Base-by-base conservation (phyloP, 2,888 invertebrate genomes). In the Ceramica pisi region DNA sequence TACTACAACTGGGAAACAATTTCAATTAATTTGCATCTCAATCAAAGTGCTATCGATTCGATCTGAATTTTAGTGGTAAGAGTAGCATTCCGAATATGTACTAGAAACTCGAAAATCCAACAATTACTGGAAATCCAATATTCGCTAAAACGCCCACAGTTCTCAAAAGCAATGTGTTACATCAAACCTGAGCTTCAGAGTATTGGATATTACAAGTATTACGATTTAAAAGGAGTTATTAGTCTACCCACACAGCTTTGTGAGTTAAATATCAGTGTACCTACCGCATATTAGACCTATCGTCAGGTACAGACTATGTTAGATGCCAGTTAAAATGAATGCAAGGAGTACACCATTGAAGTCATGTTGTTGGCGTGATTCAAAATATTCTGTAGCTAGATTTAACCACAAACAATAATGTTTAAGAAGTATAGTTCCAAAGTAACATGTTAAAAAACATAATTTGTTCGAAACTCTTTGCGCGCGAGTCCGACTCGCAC, bases 201-300 rank as follows among this genome's bases (percentile, higher is more conserved):
- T 41, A 44, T 67, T 67, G 10, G 51, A 44, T 44, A 44, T 67
- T 63, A 23, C 16, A 63, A 48, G 23, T 35, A 50, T 16, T 38
- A 51, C 14, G 21, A 55, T 48, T 56, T 46, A 46, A 48, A 23
- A n/a, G 38, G 10, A 59, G 48, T 41, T 69, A 55, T 62, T 38
- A 44, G 10, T 75, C 86, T 53, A 44, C 89, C 90, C 86, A 88
- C 89, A 72, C 83, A 21, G 61, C 46, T 67, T 78, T 75, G 74
- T 79, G 76, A 82, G 64, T 84, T 76, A 81, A 83, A 84, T 76
- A 85, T 84, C 80, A 85, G 71, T 9, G 83, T 83, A 89, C 6
- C 12, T 83, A 89, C 6, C 12, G 35, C 14, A 38, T 55, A 88
- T 87, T 87, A 84, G 73, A 69, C 57, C 80, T 82, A 82, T 84